Conservation (phyloP, 2,888 invertebrate genomes). For the Mantis religiosa region DNA sequence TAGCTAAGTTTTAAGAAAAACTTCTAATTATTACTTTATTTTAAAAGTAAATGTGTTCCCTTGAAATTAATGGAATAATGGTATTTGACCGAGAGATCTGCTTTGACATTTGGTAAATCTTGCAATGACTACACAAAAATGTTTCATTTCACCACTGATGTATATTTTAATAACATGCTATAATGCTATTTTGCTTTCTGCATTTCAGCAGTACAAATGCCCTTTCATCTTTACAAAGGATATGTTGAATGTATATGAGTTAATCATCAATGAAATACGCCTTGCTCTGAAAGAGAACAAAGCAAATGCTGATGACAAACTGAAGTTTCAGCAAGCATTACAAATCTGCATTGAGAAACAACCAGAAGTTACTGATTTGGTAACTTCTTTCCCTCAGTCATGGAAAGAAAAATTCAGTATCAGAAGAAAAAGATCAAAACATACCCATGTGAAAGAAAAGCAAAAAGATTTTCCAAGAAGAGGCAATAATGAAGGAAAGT, state of each 20-base stretch:
- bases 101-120: too few species aligned
- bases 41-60: too few species aligned
- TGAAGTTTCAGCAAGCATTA: not conserved
- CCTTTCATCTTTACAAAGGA: not conserved
- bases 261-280: not conserved
- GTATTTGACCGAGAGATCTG: too few species aligned
- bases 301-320: not conserved
- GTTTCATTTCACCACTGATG: too few species aligned
- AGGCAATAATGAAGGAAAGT: too few species aligned
- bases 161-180: not conserved
- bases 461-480: too few species aligned
- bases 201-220: not conserved
- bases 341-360: not conserved
- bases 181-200: not conserved
- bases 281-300: not conserved
- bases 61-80: too few species aligned
- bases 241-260: not conserved
- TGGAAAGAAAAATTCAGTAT: not conserved
- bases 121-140: too few species aligned
- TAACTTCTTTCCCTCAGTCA: not conserved
- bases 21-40: too few species aligned
- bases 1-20: too few species aligned
- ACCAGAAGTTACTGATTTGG: not conserved
- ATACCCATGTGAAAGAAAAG: not conserved
- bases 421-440: not conserved